These are phyloP conservation scores for Dolichallabes microphthalmus DNA, from an alignment of 2,113 vertebrate genomes.

Conservation along the genomic window DNA sequence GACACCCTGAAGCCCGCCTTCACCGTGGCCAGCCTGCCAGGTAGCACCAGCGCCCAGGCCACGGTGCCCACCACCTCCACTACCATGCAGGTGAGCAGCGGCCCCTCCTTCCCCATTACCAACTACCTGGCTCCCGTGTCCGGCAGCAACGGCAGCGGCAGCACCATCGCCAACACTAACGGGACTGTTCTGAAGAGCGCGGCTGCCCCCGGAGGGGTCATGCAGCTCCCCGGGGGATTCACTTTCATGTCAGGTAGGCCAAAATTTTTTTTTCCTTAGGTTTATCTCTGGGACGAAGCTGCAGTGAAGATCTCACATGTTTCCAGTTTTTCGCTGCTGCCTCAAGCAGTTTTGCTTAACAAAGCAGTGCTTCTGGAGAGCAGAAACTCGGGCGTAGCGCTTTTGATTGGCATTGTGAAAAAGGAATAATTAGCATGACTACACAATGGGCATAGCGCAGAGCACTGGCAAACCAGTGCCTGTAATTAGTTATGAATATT, in stretches of 20 bases:
- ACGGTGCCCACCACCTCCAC: conserved; percentile 92
- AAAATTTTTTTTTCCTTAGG: background rate
- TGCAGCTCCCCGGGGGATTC: conserved; percentile 93
- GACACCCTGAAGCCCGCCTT: conserved; percentile 92
- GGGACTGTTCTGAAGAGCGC: conserved; percentile 92
- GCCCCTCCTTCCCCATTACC: conserved; percentile 93
- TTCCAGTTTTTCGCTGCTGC: conserved; percentile 25
- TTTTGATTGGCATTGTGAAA: conserved; percentile 66
- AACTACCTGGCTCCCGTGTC: conserved; percentile 95
- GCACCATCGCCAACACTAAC: conserved; percentile 81
- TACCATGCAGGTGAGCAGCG: conserved; percentile 97
- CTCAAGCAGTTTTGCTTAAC: conserved; percentile 49
- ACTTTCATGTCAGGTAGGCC: conserved; percentile 92
- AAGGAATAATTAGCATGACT: conserved; percentile 66
- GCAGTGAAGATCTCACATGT: background rate
- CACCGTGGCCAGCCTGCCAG: conserved; percentile 91
- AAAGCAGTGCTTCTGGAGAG: conserved; percentile 58
- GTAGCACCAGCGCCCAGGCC: conserved; percentile 81
- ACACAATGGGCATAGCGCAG: conserved; percentile 63
- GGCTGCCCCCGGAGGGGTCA: conserved; percentile 81
- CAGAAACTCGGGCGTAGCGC: conserved; percentile 46
- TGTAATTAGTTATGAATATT: conserved; percentile 77
- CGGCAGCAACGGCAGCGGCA: conserved; percentile 78
- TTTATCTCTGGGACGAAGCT: background rate
- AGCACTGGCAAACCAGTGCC: conserved; percentile 54